Evolutionary conservation across 2,888 invertebrate species (phyloP).

Genomic region (Sericinus montela): DNA sequence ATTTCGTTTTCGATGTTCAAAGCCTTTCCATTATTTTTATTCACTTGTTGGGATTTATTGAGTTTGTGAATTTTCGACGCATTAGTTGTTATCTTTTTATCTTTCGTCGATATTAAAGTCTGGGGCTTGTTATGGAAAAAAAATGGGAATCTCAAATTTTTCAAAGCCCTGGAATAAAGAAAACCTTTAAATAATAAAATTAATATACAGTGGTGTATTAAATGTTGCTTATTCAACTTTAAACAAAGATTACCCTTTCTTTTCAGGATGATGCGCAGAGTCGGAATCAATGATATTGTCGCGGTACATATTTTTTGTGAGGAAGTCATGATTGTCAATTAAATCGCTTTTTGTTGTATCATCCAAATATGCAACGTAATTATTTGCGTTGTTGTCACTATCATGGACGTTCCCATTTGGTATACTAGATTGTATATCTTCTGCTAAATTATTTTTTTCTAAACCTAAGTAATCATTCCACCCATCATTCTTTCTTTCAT

Average conservation of each 20-base stretch:
- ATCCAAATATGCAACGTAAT: not conserved
- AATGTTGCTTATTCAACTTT: not conserved
- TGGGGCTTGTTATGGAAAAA: conserved; percentile 53
- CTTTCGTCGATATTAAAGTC: conserved; percentile 30
- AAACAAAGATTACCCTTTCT: conserved; percentile 17
- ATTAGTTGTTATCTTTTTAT: conserved; percentile 37
- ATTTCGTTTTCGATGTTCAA: not conserved
- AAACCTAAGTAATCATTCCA: conserved; percentile 6
- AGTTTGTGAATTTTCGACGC: conserved; percentile 28
- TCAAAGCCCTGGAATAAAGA: conserved; percentile 40
- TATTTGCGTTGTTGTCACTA: conserved; percentile 3
- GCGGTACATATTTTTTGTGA: not conserved
- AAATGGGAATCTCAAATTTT: conserved; percentile 55
- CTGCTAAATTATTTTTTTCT: not conserved
- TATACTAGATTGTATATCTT: not conserved
- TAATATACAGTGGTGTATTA: conserved; percentile 3
- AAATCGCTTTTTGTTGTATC: not conserved
- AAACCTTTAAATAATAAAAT: conserved; percentile 14
- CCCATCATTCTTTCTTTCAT: not conserved
- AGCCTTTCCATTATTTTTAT: conserved; percentile 3
- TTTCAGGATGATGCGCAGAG: conserved; percentile 8
- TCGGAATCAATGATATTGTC: not conserved
- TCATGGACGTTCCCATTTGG: not conserved
- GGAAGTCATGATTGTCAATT: not conserved
- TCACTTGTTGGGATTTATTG: conserved; percentile 18